A percentile compares a stretch with the other conserved stretches of the same genome.
These are phyloP conservation scores for Seriola rivoliana DNA, from an alignment of 2,113 vertebrate genomes.

Conservation along the genomic window DNA sequence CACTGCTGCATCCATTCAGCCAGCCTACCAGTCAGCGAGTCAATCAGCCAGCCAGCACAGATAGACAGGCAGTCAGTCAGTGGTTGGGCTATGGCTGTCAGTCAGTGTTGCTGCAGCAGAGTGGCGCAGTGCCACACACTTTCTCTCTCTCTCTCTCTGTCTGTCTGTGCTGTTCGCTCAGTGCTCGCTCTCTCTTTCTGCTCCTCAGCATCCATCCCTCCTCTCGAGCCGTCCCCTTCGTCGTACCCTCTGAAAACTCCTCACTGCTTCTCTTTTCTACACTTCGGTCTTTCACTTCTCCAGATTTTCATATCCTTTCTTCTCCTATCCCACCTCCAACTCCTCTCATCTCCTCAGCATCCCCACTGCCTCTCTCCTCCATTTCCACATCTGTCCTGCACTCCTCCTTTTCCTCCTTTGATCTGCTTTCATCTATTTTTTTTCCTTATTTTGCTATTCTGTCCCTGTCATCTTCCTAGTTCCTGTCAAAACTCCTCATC, in stretches of 20 bases:
- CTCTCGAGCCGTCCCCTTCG: neutral
- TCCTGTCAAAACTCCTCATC: conserved; percentile 26
- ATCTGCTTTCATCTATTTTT: conserved; percentile 46
- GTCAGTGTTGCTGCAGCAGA: conserved; percentile 69
- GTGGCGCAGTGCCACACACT: conserved; percentile 70
- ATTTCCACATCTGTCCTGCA: neutral
- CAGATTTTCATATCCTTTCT: conserved; percentile 14
- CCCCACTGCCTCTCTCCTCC: neutral
- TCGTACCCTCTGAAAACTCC: conserved; percentile 29
- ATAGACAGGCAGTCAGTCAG: conserved; percentile 26
- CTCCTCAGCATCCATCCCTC: conserved; percentile 9
- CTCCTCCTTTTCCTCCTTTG: conserved; percentile 19
- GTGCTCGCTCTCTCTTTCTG: conserved; percentile 29
- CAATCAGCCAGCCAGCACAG: conserved; percentile 35
- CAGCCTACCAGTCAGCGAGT: conserved; percentile 39
- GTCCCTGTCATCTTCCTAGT: conserved; percentile 31
- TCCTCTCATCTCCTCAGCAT: neutral
- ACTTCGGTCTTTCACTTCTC: conserved; percentile 5
- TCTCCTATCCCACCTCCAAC: conserved; percentile 1
- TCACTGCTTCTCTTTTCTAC: neutral
- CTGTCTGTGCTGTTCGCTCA: conserved; percentile 30
- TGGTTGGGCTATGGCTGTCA: conserved; percentile 59
- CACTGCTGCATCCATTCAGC: conserved; percentile 66
- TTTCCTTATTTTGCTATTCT: conserved; percentile 39
- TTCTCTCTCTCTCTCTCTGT: conserved; percentile 33